Evolutionary conservation across 2,888 invertebrate species (phyloP).

Genomic region (Protonemura montana): DNA sequence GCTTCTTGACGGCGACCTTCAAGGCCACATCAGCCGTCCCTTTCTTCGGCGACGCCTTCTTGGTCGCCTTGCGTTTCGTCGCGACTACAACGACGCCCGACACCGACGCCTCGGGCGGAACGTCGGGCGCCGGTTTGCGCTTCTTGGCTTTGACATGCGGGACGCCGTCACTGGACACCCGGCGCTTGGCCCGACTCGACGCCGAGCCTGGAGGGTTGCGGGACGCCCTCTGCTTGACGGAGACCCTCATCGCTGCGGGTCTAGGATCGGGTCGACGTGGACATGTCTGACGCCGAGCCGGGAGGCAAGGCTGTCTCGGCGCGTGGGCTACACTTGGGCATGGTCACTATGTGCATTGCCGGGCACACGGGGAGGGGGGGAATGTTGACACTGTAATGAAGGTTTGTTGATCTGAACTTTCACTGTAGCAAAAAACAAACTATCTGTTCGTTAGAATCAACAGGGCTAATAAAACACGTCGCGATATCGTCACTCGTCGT

Average conservation of each 20-base stretch:
- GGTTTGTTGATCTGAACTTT: too few relatives aligned
- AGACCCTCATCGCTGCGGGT: slow-evolving; percentile 27
- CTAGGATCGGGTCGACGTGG: background rate
- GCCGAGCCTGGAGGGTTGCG: background rate
- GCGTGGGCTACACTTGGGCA: too few relatives aligned
- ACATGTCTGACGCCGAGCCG: background rate
- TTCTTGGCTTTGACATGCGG: slow-evolving; percentile 29
- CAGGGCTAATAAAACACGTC: background rate
- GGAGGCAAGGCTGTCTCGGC: too few relatives aligned
- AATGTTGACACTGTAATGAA: too few relatives aligned
- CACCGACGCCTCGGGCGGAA: background rate
- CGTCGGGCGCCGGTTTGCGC: slow-evolving; percentile 14
- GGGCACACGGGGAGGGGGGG: too few relatives aligned
- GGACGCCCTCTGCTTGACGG: background rate
- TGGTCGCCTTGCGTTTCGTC: slow-evolving; percentile 15
- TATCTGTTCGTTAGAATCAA: background rate
- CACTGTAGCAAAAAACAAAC: too few relatives aligned
- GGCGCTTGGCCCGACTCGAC: background rate
- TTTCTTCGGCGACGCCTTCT: slow-evolving; percentile 16
- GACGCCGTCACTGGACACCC: slow-evolving; percentile 1
- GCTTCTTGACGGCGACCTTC: slow-evolving; percentile 19
- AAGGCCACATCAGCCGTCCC: background rate
- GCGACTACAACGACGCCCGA: background rate
- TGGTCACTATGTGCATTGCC: too few relatives aligned
- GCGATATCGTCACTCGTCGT: background rate